A percentile compares a stretch with the other conserved stretches of the same genome.
These are phyloP conservation scores for Ephestia elutella DNA, from an alignment of 1,140 invertebrate species.

Conservation along the genomic window DNA sequence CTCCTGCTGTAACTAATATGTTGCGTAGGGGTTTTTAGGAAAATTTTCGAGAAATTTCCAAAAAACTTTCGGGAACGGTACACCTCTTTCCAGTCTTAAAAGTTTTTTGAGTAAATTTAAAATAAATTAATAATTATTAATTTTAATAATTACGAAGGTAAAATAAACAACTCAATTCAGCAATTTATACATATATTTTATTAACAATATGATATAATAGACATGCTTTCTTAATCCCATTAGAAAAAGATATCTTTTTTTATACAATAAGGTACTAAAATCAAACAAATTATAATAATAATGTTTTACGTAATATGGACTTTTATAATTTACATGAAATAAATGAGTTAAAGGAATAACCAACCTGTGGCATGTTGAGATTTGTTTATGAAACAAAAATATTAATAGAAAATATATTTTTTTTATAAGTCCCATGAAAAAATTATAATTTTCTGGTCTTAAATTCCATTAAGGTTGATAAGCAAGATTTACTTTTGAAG, in stretches of 20 bases:
- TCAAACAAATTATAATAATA: slow-evolving; percentile 51
- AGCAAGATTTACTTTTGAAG: too few species aligned
- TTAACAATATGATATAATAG: slow-evolving; percentile 72
- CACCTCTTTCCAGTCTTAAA: too few species aligned
- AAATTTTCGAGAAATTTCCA: too few species aligned
- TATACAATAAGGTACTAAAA: slow-evolving; percentile 61
- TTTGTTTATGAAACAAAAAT: slow-evolving; percentile 23
- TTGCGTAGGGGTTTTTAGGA: too few species aligned
- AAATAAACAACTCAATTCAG: slow-evolving; percentile 20
- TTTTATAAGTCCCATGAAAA: too few species aligned
- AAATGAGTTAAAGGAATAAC: slow-evolving; percentile 15
- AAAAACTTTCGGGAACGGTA: too few species aligned
- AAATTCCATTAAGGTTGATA: too few species aligned
- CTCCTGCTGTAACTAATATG: too few species aligned
- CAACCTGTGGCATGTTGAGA: background rate
- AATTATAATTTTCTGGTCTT: too few species aligned
- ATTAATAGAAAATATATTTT: slow-evolving; percentile 7
- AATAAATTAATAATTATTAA: too few species aligned
- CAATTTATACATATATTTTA: slow-evolving; percentile 73
- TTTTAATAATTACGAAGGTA: too few species aligned
- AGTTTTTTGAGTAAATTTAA: too few species aligned
- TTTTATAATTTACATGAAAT: slow-evolving; percentile 57
- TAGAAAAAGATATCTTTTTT: slow-evolving; percentile 49
- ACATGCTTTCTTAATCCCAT: slow-evolving; percentile 63
- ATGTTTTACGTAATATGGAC: slow-evolving; percentile 56